Evolutionary conservation across 2,113 vertebrate genomes (phyloP), one percentile per base, ranked within the genome.

Genomic region (Amia ocellicauda): DNA sequence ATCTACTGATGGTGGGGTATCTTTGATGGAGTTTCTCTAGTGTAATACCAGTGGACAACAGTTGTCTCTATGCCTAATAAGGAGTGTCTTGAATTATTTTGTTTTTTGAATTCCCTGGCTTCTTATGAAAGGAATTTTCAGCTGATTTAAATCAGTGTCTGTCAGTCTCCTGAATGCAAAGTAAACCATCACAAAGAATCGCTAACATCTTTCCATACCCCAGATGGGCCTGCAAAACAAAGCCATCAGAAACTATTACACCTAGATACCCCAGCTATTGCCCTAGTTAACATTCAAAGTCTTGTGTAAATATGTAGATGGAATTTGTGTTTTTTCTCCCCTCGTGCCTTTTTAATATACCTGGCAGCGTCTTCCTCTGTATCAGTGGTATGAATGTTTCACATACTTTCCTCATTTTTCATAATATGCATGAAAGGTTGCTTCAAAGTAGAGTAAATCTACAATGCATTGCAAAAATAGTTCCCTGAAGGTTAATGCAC

Each of bases 111-210:
- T 56, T 56, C 23, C 41, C 31, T 22, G 36, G 29, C n/a, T 58
- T 13, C 29, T 40, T 40, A 14, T 70, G 81, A 41, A 22, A 78
- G 76, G 76, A 83, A 84, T 83, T 81, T 58, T 76, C 63, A 71
- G n/a, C 1, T 69, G 43, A 41, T 59, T 74, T 83, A 85, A 80
- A 83, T 85, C 77, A 80, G 56, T 56, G 43, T 67, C 0, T 0
- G 60, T 68, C 77, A 64, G 68, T 60, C 70, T 82, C 70, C 19
- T 80, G 75, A 74, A 69, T 79, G 76, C 80, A 79, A 75, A 78
- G 70, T 70, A 79, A 82, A 79, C 79, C 79, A 82, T 74, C 80
- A 80, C 68, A 74, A 75, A 79, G 77, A 80, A 78, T 79, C 73
- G 81, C 79, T 74, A 80, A 71, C 11, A 36, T 78, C 0, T 68